phyloP scores from a whole-genome alignment of 2,888 invertebrate species.

The Hylaea fasciaria region DNA sequence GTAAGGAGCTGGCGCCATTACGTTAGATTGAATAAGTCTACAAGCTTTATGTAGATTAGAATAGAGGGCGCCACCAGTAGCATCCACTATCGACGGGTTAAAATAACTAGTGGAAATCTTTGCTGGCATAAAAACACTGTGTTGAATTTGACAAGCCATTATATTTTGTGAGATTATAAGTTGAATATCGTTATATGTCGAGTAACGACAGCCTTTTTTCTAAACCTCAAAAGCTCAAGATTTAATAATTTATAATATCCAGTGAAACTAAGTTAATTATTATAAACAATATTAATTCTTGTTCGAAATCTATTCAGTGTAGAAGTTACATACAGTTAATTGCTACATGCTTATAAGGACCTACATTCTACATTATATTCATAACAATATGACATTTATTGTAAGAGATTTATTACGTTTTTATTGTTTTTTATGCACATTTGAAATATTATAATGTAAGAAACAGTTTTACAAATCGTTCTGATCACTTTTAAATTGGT shows the following conservation, averaged over 20 bases:
- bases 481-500: not conserved
- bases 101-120: too few relatives aligned
- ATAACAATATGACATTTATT: constrained; percentile 56
- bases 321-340: too few relatives aligned
- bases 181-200: not conserved
- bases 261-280: too few relatives aligned
- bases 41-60: too few relatives aligned
- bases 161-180: constrained; percentile 2
- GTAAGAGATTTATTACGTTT: constrained; percentile 38
- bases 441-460: not conserved
- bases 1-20: not conserved
- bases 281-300: too few relatives aligned
- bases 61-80: too few relatives aligned
- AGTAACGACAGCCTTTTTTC: constrained; percentile 4
- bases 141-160: not conserved
- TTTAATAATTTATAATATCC: too few relatives aligned
- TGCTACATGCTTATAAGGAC: too few relatives aligned
- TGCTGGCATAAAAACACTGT: not conserved
- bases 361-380: too few relatives aligned
- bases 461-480: not conserved
- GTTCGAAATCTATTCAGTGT: too few relatives aligned
- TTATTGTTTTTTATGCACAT: not conserved
- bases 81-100: too few relatives aligned
- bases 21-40: not conserved
- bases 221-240: constrained; percentile 5